phyloP scores from a whole-genome alignment of 2,113 vertebrate species.

The Calidris pygmaea region DNA sequence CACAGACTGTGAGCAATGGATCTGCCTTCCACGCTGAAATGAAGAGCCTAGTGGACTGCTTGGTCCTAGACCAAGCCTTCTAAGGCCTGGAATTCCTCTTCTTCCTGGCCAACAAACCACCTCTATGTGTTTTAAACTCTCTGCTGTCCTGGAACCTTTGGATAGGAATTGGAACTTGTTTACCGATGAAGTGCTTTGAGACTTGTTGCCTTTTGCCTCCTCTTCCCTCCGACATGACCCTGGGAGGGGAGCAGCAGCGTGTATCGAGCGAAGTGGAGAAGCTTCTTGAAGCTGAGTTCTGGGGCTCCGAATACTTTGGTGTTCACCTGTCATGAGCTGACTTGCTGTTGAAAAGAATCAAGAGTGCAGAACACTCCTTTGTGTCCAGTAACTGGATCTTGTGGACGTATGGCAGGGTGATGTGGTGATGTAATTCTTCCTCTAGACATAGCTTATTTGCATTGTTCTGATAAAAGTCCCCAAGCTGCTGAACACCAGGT shows the following conservation, averaged over 20 bases:
- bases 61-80: slow-evolving; percentile 4
- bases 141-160: slow-evolving; percentile 36
- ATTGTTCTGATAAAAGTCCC: not conserved
- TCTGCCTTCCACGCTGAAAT: slow-evolving; percentile 33
- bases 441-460: slow-evolving; percentile 2
- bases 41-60: slow-evolving; percentile 7
- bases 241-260: not conserved
- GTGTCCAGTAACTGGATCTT: slow-evolving; percentile 31
- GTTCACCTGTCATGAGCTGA: not conserved
- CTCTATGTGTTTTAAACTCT: not conserved
- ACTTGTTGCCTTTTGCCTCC: slow-evolving; percentile 49
- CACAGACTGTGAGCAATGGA: slow-evolving; percentile 33
- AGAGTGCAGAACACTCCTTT: slow-evolving; percentile 28
- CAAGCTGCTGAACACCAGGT: slow-evolving; percentile 15
- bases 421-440: not conserved
- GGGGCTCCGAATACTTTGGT: not conserved
- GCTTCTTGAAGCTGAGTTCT: not conserved
- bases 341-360: not conserved
- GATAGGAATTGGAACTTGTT: slow-evolving; percentile 45
- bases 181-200: slow-evolving; percentile 60
- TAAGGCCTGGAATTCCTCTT: not conserved
- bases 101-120: not conserved
- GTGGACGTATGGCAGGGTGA: not conserved
- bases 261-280: not conserved
- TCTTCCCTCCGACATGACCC: not conserved